Conservation (phyloP, 2,888 invertebrate genomes). For the Cantharis rufa region DNA sequence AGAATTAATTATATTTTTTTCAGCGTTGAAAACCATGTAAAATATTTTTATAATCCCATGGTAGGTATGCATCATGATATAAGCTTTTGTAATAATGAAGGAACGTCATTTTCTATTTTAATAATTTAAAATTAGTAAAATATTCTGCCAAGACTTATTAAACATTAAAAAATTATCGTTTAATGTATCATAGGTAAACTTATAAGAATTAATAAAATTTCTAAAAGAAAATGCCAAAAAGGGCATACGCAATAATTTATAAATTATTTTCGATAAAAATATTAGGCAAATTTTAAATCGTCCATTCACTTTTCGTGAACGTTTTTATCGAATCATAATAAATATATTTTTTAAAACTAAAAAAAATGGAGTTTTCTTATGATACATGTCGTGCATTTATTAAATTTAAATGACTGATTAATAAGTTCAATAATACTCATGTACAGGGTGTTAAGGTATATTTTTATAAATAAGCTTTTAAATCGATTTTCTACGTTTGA, state of each 20-base stretch:
- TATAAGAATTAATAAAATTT: not conserved
- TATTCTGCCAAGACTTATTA: not conserved
- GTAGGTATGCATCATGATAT: too few relatives aligned
- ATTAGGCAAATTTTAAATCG: not conserved
- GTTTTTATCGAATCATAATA: not conserved
- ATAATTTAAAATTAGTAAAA: not conserved
- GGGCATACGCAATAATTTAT: not conserved
- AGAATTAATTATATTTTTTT: not conserved
- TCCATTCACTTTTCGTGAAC: not conserved
- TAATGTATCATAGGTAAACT: not conserved
- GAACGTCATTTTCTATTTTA: not conserved
- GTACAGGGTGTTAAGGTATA: slow-evolving; percentile 25
- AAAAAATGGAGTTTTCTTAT: not conserved
- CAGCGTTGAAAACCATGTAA: not conserved
- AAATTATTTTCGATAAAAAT: not conserved
- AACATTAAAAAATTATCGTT: not conserved
- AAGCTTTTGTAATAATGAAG: not conserved
- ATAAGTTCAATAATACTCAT: slow-evolving; percentile 11
- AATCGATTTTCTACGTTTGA: slow-evolving; percentile 4
- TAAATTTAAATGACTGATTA: not conserved
- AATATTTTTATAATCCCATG: not conserved
- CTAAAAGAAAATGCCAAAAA: not conserved
- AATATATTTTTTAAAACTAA: not conserved
- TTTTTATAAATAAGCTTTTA: slow-evolving; percentile 14
- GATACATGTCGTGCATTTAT: not conserved